Evolutionary conservation across 2,888 invertebrate genomes (phyloP), one percentile per base, ranked within the genome.

Genomic region (Plagodis pulveraria): DNA sequence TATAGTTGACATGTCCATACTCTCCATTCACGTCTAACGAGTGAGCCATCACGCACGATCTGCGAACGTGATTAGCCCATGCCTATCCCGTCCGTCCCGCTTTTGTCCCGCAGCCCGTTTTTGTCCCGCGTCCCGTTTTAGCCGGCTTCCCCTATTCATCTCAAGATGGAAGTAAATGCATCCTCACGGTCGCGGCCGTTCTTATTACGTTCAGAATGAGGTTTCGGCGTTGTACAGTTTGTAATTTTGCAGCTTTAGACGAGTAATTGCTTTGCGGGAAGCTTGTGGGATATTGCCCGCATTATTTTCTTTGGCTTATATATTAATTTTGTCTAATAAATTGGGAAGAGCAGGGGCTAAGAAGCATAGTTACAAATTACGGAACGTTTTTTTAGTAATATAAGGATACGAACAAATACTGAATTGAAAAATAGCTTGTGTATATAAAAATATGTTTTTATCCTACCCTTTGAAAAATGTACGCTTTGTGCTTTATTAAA

Each of bases 131-230:
- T 47, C 56, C 56, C 43, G 40, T 35, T 55, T 59, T 55, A 47
- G 51, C 41, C 41, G 41, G 41, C 41, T 51, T 54, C 45, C 51
- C 45, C 43, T 55, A 48, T 59, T 55, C 52, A 52, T 46, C 51
- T 55, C 55, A 48, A 59, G 51, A 49, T 22, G 53, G 53, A 22
- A 46, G 54, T 54, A 50, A 62, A 41, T 53, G 53, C 53, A 59
- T 53, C 48, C 59, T 57, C 59, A 36, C 50, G 63, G 58, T 47
- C 46, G 49, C 50, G 63, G 58, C 50, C 48, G 49, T 56, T 56
- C 62, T 63, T 62, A 63, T 65, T 63, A 52, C 61, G 57, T 43
- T n/a, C 51, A 59, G 50, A 68, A 66, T 66, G 64, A 66, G 66
- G 62, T 61, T 66, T 63, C 44, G 56, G 53, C 36, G 43, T 41